Base-by-base conservation (phyloP, 2,888 invertebrate species). In the Linyphia triangularis region DNA sequence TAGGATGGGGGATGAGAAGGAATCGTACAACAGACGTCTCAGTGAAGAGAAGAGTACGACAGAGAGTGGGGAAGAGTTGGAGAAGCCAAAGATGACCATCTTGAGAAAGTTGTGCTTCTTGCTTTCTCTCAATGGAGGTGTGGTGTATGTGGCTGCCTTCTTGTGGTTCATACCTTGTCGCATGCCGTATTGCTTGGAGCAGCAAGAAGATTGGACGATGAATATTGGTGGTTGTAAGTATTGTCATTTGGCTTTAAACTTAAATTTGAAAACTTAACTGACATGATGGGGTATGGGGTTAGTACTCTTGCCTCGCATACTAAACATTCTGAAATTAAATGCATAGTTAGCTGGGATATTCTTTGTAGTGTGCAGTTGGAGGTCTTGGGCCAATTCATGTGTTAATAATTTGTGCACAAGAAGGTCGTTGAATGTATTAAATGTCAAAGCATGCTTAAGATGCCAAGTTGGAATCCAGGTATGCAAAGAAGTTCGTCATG, bases 81-180 rank as follows among this genome's bases (percentile, higher is more conserved):
- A 19, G 22, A 51, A 59, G 30, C 75, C 73, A 6, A 67, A 59
- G 19, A 85, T 85, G 84, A 67, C 67, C 59, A n/a, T 77, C 9
- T 16, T 85, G 10, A 70, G 85, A 19, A 85, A 78, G 24, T 1
- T 85, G 19, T 70, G 69, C 10, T 85, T 85, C 30, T 19, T 85
- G n/a, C 9, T 85, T 19, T 85, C 85, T 0, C 40, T 85, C 7
- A 85, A 85, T 28, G 85, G 26, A 0, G 78, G 85, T 2, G 16
- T 85, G 10, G 67, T 70, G 22, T 85, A 78, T 43, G 65, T 70
- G 7, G 61, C 69, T 1, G 70, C 61, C 7, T 51, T 85, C 9
- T 43, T 69, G 0, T 85, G 85, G 85, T 33, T 59, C n/a, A 26
- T 85, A 19, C 85, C 85, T 3, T 85, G 85, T 30, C 7, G 63